Base-by-base conservation (phyloP, 2,797 vertebrate species). In the Dendrocincla fuliginosa region DNA sequence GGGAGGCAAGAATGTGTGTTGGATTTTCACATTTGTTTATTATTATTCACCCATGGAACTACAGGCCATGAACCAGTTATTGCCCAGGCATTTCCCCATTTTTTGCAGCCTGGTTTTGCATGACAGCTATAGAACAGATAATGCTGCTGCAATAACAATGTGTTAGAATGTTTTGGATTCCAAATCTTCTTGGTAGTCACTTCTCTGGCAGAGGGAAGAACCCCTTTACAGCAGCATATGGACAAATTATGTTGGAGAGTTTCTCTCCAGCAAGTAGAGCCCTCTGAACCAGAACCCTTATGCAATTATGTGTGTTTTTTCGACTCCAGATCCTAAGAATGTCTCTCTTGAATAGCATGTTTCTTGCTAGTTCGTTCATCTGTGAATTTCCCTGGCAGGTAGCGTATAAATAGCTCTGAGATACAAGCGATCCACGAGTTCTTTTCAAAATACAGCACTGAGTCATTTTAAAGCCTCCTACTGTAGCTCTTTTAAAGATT, bases 391-490 rank as follows among this genome's bases (percentile, higher is more conserved):
- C 89, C 85, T 96, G 95, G 94, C 97, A 96, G 96, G 94, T 97
- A 95, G 86, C 3, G 1, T 97, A 97, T 96, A 96, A 97, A 97
- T 97, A 97, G 96, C 89, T 96, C 91, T 35, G 60, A 94, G 95
- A 93, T 84, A 94, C 90, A 97, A 93, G 94, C 4, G 22, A 89
- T 96, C 85, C 95, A 95, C 16, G 46, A 93, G 94, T 96, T 97
- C 94, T 93, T 96, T 97, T 96, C 94, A 95, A 93, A 97, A 91
- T 87, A 87, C 94, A 80, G 89, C 82, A 94, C 75, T 97, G 97
- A 97, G 94, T 97, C 96, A 97, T 89, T 96, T 92, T 83, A 90
- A 95, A 96, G 90, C 96, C 97, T 97, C 96, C 96, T 96, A 95
- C 95, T 89, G 73, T 68, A 92, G 89, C 84, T 84, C 92, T 88